Base-by-base conservation (phyloP, 2,797 vertebrate genomes). In the Rhabdomys pumilio region DNA sequence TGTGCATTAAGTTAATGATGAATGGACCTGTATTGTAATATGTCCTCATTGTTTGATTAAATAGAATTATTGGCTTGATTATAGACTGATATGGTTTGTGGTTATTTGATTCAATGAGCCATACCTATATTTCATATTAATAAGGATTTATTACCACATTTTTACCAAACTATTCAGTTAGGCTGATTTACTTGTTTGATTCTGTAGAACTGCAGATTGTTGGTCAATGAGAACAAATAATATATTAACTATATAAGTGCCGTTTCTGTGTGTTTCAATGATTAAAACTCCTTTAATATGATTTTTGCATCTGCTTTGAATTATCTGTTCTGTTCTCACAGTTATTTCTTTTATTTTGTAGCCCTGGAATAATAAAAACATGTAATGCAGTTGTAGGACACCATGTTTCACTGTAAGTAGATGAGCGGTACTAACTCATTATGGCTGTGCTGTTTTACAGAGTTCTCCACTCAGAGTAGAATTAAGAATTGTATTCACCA, bases 161-260 rank as follows among this genome's bases (percentile, higher is more conserved):
- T 8, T 57, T 69, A 10, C 72, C 88, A 29, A 11, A 41, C 11
- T 77, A n/a, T 22, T 90, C 57, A 90, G 31, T 53, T 89, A 90
- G 55, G 53, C 29, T 89, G n/a, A 61, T 86, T 12, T 85, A 69
- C 6, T 6, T 93, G 4, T 80, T 53, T 83, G 41, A 89, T 59
- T 92, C 63, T 63, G 4, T 90, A 90, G 81, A 93, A 75, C 73
- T 95, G 69, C 15, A 95, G 77, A n/a, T 1, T 75, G 9, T 38
- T 44, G 75, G 19, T 69, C 95, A 94, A 93, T 31, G 57, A 98
- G 34, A 96, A 98, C 98, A 95, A 89, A 0, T 69, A 92, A 77
- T 7, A 90, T 73, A 61, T 75, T 92, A 93, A 92, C 76, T 20
- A 29, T 67, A 93, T 22, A 61, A 75, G 22, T 75, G 93, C 13